Percentiles rank a stretch among this genome's conserved stretches.
phyloP scores from a whole-genome alignment of 2,113 vertebrate species.

The Gorsachius goisagi region DNA sequence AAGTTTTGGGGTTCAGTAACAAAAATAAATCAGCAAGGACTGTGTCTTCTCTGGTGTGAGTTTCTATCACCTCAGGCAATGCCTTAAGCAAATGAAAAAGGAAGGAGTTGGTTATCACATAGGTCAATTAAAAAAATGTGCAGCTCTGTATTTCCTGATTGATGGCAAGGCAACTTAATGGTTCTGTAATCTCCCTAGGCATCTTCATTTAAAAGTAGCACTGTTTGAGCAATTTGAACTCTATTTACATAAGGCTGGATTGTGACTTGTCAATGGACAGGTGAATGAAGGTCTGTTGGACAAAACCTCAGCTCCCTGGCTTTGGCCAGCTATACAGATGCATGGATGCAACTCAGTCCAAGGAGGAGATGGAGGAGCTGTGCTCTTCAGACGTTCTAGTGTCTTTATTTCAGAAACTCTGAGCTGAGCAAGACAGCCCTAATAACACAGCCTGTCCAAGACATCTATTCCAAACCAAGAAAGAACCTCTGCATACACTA shows the following conservation, averaged over 20 bases:
- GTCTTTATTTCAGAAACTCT: background rate
- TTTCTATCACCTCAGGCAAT: background rate
- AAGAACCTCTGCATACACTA: background rate
- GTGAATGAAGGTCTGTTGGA: background rate
- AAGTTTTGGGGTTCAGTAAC: background rate
- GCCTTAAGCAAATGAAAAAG: background rate
- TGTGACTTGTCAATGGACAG: background rate
- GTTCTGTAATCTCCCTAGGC: background rate
- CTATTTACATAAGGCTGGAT: background rate
- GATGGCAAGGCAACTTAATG: background rate
- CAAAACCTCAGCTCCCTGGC: background rate
- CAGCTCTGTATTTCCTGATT: background rate
- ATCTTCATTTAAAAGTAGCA: background rate
- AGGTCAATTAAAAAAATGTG: background rate
- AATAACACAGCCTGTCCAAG: background rate
- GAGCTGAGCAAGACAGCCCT: background rate
- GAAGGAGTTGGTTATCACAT: background rate
- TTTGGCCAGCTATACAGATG: background rate
- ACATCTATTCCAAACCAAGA: background rate
- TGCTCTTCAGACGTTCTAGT: background rate
- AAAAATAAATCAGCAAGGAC: background rate
- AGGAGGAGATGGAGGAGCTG: background rate
- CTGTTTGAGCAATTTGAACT: background rate
- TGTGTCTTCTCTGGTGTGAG: background rate
- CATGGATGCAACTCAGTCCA: background rate